Base-by-base conservation (phyloP, 1,140 invertebrate species). In the Leguminivora glycinivorella region DNA sequence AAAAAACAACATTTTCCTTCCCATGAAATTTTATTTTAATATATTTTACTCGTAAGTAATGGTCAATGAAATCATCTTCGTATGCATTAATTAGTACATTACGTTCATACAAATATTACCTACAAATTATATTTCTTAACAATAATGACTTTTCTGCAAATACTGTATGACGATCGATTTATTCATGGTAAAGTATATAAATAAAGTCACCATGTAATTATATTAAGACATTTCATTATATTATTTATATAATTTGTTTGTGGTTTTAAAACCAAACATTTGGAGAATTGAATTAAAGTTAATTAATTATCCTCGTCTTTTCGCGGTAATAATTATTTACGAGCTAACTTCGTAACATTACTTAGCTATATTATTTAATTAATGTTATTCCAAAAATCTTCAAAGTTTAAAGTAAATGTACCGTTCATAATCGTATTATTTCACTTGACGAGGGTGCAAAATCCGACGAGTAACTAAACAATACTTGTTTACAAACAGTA, bases 341-440 rank as follows among this genome's bases (percentile, higher is more conserved):
- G 31, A 38, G 6, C 34, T 38, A 14, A 14, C 34, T 38, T 38
- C 34, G 34, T 38, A 38, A 38, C 34, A 38, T 38, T 7, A 34
- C 31, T 38, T 38, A 38, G 34, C 14, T 38, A 38, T 38, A 38
- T 38, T 38, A 12, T 3, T 12, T 38, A 12, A 14, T 12, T 12
- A 12, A 38, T 38, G 34, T 38, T 38, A 12, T 14, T 38, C 12
- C 14, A 38, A 38, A 34, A 38, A 38, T 38, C 34, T 38, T 38
- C 14, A 38, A 14, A 38, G 34, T 43, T 43, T 43, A 7, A 43
- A 43, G 5, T 43, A 43, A 43, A 43, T n/a, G n/a, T n/a, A 17
- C n/a, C 40, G 40, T 43, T n/a, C 40, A 43, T 43, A 43, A 43
- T 43, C 40, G 40, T 17, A 43, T 43, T 43, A 43, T 43, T 43